Conservation (phyloP, 2,888 invertebrate species). For the Napeogenes sylphis region DNA sequence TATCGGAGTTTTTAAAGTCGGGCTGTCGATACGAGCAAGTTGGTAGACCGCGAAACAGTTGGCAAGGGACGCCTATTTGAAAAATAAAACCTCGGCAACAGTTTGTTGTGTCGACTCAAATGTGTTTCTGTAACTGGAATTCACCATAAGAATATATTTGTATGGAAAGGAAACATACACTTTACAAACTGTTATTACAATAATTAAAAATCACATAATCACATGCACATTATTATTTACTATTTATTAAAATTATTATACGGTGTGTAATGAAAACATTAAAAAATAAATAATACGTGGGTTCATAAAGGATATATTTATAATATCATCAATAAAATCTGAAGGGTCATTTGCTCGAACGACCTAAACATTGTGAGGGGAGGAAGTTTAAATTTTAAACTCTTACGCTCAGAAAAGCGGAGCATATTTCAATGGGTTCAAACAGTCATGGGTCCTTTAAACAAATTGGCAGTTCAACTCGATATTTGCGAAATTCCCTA, state of each 20-base stretch:
- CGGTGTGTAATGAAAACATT: background rate
- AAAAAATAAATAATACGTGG: conserved; percentile 1
- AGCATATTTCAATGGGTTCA: conserved; percentile 36
- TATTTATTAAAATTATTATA: no score
- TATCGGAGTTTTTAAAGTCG: conserved; percentile 67
- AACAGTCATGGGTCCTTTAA: conserved; percentile 43
- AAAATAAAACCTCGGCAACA: conserved; percentile 71
- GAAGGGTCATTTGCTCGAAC: conserved; percentile 25
- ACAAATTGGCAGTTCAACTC: conserved; percentile 63
- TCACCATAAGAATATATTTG: conserved; percentile 33
- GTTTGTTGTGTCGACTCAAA: conserved; percentile 49
- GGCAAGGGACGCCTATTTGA: conserved; percentile 63
- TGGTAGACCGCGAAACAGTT: conserved; percentile 66
- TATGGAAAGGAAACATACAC: no score
- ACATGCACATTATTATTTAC: no score
- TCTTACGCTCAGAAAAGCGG: conserved; percentile 32
- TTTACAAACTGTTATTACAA: background rate
- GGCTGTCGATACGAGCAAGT: conserved; percentile 52
- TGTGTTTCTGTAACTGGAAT: conserved; percentile 38
- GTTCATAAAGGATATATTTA: conserved; percentile 10
- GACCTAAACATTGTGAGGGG: conserved; percentile 27
- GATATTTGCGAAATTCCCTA: conserved; percentile 64
- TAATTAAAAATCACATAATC: no score
- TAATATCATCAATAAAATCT: conserved; percentile 8
- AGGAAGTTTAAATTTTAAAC: conserved; percentile 37